Percentiles rank a stretch among this genome's conserved stretches.
These are phyloP conservation scores for Ypsolopha sequella DNA, from an alignment of 2,888 invertebrate genomes.

Conservation along the genomic window DNA sequence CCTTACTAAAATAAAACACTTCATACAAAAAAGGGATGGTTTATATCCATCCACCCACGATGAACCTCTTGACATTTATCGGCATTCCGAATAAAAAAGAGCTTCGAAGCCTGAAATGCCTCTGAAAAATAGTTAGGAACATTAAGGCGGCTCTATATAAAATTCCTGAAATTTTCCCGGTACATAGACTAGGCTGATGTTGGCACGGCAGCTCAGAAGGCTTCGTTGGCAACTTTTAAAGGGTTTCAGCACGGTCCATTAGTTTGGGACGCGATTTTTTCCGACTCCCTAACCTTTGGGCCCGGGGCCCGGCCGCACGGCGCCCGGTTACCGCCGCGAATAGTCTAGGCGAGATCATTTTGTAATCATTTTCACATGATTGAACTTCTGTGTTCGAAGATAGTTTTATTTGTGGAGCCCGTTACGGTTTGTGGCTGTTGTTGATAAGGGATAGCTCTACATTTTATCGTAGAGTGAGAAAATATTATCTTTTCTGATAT, in stretches of 20 bases:
- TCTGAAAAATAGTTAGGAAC: too few relatives aligned
- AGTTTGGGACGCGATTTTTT: slow-evolving; percentile 44
- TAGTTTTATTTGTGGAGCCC: background rate
- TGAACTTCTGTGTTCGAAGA: background rate
- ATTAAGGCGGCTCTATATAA: too few relatives aligned
- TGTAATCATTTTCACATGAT: slow-evolving; percentile 3
- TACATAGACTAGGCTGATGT: too few relatives aligned
- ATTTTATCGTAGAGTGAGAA: background rate
- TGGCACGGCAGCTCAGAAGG: slow-evolving; percentile 11
- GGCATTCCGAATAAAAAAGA: too few relatives aligned
- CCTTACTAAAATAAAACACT: too few relatives aligned
- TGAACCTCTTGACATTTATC: too few relatives aligned
- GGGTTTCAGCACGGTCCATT: slow-evolving; percentile 55
- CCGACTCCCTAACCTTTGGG: slow-evolving; percentile 37
- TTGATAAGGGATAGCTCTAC: background rate
- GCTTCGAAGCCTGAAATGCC: too few relatives aligned
- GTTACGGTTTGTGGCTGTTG: background rate
- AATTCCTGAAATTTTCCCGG: too few relatives aligned
- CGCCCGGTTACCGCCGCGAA: slow-evolving; percentile 29
- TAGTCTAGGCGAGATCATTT: slow-evolving; percentile 21
- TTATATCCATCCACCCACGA: too few relatives aligned
- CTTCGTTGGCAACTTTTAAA: slow-evolving; percentile 34
- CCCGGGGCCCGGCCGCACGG: slow-evolving; percentile 21
- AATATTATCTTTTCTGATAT: too few relatives aligned
- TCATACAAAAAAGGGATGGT: too few relatives aligned